Percentiles rank a stretch among this genome's conserved stretches.
These are phyloP conservation scores for Contarinia nasturtii DNA, from an alignment of 1,140 invertebrate species.

Conservation along the genomic window DNA sequence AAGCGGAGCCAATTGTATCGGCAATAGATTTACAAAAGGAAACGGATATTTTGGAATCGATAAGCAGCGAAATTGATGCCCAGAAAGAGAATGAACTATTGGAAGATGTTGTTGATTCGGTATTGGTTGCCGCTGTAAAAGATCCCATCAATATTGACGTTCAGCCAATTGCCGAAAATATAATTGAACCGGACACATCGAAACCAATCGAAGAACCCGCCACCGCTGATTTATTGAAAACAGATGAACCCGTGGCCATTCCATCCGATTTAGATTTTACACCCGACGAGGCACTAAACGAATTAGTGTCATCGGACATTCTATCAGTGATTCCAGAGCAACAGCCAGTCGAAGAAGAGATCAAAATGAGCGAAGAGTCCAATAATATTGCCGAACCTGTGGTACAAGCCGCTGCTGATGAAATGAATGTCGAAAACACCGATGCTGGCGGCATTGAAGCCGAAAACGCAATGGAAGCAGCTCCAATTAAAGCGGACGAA, in stretches of 20 bases:
- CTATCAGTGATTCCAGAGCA: too few species aligned
- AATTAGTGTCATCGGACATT: too few species aligned
- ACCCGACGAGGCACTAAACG: too few species aligned
- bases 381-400: neutral
- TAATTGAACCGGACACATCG: neutral
- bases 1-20: too few species aligned
- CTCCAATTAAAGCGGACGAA: neutral
- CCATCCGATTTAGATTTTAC: neutral
- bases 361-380: neutral
- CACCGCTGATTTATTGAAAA: neutral
- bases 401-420: neutral
- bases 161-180: neutral
- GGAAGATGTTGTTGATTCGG: neutral
- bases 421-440: conserved; percentile 1
- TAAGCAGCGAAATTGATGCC: neutral
- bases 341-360: too few species aligned
- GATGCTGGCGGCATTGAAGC: neutral
- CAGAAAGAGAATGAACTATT: neutral
- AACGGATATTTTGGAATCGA: neutral
- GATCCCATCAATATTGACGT: neutral
- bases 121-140: neutral
- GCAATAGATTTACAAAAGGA: neutral
- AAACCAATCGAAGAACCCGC: neutral
- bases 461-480: conserved; percentile 1
- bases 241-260: neutral